These are phyloP conservation scores for Merops nubicus DNA, from an alignment of 2,113 vertebrate genomes.

Conservation along the genomic window DNA sequence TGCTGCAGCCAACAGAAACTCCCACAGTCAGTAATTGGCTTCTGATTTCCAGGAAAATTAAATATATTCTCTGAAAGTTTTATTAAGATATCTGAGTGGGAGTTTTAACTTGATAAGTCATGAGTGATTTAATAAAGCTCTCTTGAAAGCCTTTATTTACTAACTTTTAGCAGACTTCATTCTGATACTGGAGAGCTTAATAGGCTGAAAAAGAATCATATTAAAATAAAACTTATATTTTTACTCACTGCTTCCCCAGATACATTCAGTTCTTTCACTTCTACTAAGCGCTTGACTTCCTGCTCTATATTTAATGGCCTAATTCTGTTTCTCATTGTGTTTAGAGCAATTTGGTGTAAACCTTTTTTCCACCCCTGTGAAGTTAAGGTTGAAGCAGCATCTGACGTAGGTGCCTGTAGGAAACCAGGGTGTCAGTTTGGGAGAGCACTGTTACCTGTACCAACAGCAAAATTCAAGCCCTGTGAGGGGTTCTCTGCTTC, in stretches of 20 bases:
- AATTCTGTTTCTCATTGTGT: neutral
- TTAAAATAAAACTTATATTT: constrained; percentile 25
- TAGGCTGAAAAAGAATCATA: constrained; percentile 46
- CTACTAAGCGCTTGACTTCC: neutral
- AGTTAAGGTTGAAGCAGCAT: neutral
- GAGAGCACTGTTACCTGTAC: neutral
- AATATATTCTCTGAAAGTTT: constrained; percentile 75
- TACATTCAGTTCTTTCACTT: constrained; percentile 24
- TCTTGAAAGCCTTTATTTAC: constrained; percentile 76
- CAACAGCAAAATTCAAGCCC: neutral
- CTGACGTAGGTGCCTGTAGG: neutral
- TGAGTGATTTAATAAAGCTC: constrained; percentile 74
- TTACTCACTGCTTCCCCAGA: constrained; percentile 27
- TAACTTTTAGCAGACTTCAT: constrained; percentile 72
- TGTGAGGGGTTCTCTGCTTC: neutral
- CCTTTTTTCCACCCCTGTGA: neutral
- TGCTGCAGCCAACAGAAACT: constrained; percentile 52
- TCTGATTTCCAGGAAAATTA: constrained; percentile 76
- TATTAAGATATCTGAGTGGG: constrained; percentile 73
- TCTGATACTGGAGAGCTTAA: constrained; percentile 60
- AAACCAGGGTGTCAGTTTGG: neutral
- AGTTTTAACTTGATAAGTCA: constrained; percentile 72
- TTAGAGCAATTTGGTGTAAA: neutral
- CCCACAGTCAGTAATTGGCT: constrained; percentile 62
- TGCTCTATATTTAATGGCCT: neutral